Evolutionary conservation across 1,140 invertebrate species (phyloP), one percentile per base, ranked within the genome.

Genomic region (Phortica variegata): DNA sequence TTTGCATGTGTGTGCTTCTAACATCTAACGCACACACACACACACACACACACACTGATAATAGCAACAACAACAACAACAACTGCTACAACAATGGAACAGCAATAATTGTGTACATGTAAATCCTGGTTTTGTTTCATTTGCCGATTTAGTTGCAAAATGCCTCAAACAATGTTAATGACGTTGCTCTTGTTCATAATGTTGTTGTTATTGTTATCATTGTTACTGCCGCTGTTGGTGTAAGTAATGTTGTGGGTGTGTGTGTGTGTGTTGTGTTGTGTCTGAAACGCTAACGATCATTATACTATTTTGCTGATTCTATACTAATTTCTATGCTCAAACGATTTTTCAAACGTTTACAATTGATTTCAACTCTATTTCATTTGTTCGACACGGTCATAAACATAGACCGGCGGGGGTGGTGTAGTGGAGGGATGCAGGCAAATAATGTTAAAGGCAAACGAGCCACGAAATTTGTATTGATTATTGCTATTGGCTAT

Each of bases 321-420:
- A 66, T 68, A 63, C 63, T 68, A 63, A 66, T 66, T 66, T 60
- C 63, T 58, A 68, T 58, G 62, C 60, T n/a, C n/a, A n/a, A n/a
- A n/a, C 62, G 62, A 66, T 66, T 66, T n/a, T 66, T 68, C 62
- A 60, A 66, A 63, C 62, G 62, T 68, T 66, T 66, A 63, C 62
- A 66, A 66, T 66, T 66, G 62, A 66, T 66, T 66, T 66, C 63
- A 68, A 66, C 68, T 66, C 63, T 68, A 66, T 66, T 66, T 66
- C 62, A 66, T 68, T 66, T 62, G n/a, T n/a, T n/a, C n/a, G n/a
- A n/a, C n/a, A n/a, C n/a, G n/a, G n/a, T n/a, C n/a, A n/a, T n/a
- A n/a, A n/a, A n/a, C n/a, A n/a, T n/a, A n/a, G n/a, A n/a, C n/a
- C n/a, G n/a, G n/a, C n/a, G n/a, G n/a, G n/a, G n/a, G n/a, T n/a